Base-by-base conservation (phyloP, 2,113 vertebrate species). In the Isichthys henryi region DNA sequence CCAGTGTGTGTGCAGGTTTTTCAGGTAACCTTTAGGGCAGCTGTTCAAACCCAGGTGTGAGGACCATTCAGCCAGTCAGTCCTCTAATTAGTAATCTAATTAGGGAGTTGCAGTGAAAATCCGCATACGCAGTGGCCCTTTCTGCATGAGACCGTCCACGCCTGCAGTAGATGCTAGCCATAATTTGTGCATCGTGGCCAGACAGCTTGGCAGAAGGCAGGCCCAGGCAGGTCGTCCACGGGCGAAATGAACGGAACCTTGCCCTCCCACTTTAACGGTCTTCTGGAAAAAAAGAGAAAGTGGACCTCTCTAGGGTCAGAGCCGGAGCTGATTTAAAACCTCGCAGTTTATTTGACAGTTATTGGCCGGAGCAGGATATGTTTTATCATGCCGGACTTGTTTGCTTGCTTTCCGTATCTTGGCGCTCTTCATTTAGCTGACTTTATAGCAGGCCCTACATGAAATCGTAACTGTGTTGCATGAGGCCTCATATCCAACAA, bases 371-470 rank as follows among this genome's bases (percentile, higher is more conserved):
- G 46, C n/a, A 17, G 48, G 19, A 1, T 50, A 31, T 31, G 43
- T 84, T 48, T 84, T n/a, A 84, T 84, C 39, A n/a, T 87, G 49
- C 21, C 17, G n/a, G 85, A 50, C n/a, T 86, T 53, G 48, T 86
- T 85, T 48, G 48, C 35, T 86, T 86, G n/a, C 85, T 39, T 52
- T 21, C 31, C 27, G 19, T 52, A 35, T 50, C 11, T 11, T 2
- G 11, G 11, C 31, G 31, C 49, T 35, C 21, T 27, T 86, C 17
- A 50, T 49, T 86, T 52, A 82, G 77, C 31, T 21, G 84, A 17
- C 50, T 53, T 53, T 87, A 87, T 87, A 53, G 85, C n/a, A 53
- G 13, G 11, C 15, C 0, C 53, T 52, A 56, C 48, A 35, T 6
- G 50, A 39, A 15, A 86, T 49, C 45, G n/a, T 49, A 49, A 49